Evolutionary conservation across 2,797 vertebrate genomes (phyloP).

Genomic region (Scolopax bukidnonensis): DNA sequence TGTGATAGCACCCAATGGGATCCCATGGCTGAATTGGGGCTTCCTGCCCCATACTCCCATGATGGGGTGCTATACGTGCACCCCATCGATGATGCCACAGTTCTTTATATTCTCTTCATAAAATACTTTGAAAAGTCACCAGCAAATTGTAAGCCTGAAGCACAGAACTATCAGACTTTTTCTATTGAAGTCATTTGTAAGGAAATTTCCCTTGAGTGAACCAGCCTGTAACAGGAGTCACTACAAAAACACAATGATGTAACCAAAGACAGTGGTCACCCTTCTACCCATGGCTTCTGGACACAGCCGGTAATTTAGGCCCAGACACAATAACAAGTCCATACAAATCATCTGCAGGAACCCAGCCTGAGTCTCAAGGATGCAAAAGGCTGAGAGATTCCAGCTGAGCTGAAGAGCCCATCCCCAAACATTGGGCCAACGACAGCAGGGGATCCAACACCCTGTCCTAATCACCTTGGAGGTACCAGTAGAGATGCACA

Average conservation of each 20-base stretch:
- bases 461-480: background rate
- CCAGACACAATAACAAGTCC: background rate
- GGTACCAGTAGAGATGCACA: accelerated
- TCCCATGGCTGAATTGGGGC: background rate
- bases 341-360: background rate
- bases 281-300: background rate
- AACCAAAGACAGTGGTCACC: background rate
- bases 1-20: background rate
- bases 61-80: background rate
- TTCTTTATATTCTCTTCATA: background rate
- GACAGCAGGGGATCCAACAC: background rate
- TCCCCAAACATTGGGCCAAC: background rate
- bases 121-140: background rate
- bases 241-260: background rate
- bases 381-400: background rate
- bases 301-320: background rate
- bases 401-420: background rate
- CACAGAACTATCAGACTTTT: background rate
- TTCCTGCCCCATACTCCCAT: background rate
- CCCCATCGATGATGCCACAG: background rate
- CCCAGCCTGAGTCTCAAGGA: background rate
- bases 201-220: background rate
- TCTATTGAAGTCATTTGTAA: background rate
- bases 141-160: background rate
- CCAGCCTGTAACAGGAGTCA: background rate